Percentiles rank a stretch among this genome's conserved stretches.
phyloP scores from a whole-genome alignment of 1,140 invertebrate species.

The Bemisia tabaci region DNA sequence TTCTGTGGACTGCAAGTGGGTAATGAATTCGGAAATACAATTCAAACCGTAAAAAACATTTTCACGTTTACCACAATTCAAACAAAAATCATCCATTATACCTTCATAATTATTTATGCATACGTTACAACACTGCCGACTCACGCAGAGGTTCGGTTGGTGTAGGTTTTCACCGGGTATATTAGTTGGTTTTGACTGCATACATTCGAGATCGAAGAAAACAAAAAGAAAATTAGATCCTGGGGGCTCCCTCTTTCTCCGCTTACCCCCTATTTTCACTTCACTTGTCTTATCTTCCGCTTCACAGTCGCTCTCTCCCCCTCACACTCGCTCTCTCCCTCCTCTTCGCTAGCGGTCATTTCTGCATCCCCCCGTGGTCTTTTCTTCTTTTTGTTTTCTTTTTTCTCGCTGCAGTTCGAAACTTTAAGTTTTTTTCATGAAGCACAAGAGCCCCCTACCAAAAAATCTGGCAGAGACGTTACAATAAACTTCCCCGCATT shows the following conservation, averaged over 20 bases:
- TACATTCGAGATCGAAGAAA: background rate
- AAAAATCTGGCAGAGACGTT: background rate
- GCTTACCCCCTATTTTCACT: too few species aligned
- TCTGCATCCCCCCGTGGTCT: background rate
- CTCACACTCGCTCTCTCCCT: background rate
- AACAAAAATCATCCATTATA: background rate
- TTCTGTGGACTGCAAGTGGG: background rate
- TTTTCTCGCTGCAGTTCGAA: too few species aligned
- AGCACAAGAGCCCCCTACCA: background rate
- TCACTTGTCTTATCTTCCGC: background rate
- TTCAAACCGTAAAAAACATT: background rate
- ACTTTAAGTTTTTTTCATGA: background rate
- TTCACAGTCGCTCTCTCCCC: background rate
- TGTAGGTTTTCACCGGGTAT: background rate
- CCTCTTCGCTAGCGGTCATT: background rate
- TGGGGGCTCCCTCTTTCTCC: too few species aligned
- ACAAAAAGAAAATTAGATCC: background rate
- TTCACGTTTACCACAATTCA: background rate
- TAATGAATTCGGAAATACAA: background rate
- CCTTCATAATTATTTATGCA: background rate
- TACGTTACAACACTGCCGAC: background rate
- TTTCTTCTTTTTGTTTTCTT: too few species aligned
- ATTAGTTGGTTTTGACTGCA: background rate
- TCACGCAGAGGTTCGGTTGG: background rate
- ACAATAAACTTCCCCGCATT: background rate